Conservation (phyloP, 2,888 invertebrate species). For the Mimumesa dahlbomi region DNA sequence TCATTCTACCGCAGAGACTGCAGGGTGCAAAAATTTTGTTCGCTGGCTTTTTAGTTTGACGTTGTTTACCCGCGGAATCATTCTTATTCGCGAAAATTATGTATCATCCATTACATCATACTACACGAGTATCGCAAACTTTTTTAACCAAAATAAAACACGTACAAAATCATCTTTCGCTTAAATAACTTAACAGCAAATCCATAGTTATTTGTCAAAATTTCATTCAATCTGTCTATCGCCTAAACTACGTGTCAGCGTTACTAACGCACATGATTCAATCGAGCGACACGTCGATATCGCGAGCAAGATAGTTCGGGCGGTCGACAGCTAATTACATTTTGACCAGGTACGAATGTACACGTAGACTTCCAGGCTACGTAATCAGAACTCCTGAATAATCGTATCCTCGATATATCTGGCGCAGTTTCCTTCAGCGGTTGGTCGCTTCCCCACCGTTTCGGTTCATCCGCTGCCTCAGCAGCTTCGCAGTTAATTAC, state of each 20-base stretch:
- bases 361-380: constrained; percentile 64
- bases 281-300: constrained; percentile 7
- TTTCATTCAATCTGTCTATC: too few relatives aligned
- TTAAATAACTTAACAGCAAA: too few relatives aligned
- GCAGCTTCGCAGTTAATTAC: constrained; percentile 61
- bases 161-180: too few relatives aligned
- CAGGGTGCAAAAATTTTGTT: constrained; percentile 1
- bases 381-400: constrained; percentile 70
- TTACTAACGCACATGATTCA: too few relatives aligned
- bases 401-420: constrained; percentile 69
- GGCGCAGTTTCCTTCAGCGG: constrained; percentile 61
- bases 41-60: constrained; percentile 1
- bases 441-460: constrained; percentile 31
- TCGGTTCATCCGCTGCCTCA: constrained; percentile 53
- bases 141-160: too few relatives aligned
- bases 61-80: background rate
- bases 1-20: constrained; percentile 25
- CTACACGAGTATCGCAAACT: too few relatives aligned
- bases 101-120: too few relatives aligned
- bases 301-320: constrained; percentile 56
- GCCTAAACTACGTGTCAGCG: too few relatives aligned
- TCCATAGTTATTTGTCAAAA: too few relatives aligned
- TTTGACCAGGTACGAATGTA: constrained; percentile 62
- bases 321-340: constrained; percentile 69
- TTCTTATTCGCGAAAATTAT: background rate